Base-by-base conservation (phyloP, 2,113 vertebrate genomes). In the Channa maculata region DNA sequence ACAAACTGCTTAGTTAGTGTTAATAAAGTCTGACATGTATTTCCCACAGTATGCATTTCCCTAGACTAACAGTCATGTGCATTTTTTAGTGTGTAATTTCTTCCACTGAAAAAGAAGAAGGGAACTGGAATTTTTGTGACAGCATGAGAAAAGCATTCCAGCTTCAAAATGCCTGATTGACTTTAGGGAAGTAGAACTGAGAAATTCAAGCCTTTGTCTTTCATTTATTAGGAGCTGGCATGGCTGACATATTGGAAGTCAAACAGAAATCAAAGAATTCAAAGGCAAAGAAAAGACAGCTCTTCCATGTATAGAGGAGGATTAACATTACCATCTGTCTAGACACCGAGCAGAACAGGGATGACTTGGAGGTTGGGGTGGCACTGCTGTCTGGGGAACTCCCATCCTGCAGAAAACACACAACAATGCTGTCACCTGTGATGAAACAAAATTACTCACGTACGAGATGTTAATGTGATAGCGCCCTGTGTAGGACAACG, bases 291-390 rank as follows among this genome's bases (percentile, higher is more conserved):
- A 36, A 71, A 8, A 4, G 2, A 5, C 3, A 36, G 41, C 12
- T 9, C 6, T 45, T 65, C 54, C 24, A 5, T 41, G 39, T 7
- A 2, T 41, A 7, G 4, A 41, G 39, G 39, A 41, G 24, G 24
- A 24, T 24, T 7, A 41, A 7, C 61, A 79, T 82, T 53, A 90
- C 91, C 79, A 12, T 65, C 24, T 86, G 71, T 74, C 68, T 88
- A 79, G 89, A 79, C 8, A 24, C 52, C 2, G 85, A 54, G 82
- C 80, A 75, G 59, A 86, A 66, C 10, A 2, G 67, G 1, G 77
- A 69, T 5, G 80, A 62, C 37, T 79, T 85, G 8, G 65, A 49
- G 51, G 6, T 33, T 0, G 3, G 5, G 8, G 0, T 63, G 55
- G 38, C 61, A 9, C 68, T 63, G 71, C 65, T 77, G 5, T 86